Conservation (phyloP, 1,140 invertebrate genomes). For the Hylaeus volcanicus region DNA sequence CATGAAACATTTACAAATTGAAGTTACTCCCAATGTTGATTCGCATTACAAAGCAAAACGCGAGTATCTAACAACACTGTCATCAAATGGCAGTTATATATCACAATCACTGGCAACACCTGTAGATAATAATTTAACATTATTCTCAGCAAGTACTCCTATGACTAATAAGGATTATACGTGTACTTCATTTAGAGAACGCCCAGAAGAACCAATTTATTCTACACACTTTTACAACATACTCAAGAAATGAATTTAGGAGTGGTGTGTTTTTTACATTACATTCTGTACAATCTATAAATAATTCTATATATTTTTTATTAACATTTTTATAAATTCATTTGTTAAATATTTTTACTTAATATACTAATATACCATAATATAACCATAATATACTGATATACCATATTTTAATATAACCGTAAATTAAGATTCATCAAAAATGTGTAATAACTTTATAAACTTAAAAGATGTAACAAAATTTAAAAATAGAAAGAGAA, state of each 20-base stretch:
- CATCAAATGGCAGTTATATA: neutral
- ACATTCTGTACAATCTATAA: neutral
- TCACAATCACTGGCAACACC: neutral
- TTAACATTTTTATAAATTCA: neutral
- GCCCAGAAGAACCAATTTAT: neutral
- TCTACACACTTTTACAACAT: neutral
- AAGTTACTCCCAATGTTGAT: conserved; percentile 44
- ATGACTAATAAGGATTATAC: neutral
- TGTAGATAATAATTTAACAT: neutral
- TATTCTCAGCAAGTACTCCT: neutral
- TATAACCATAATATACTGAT: no score
- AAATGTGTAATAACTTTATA: no score
- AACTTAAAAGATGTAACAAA: no score
- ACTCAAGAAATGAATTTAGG: neutral
- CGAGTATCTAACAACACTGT: neutral
- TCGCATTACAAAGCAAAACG: conserved; percentile 39
- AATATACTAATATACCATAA: neutral
- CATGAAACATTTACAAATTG: conserved; percentile 10
- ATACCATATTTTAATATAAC: no score
- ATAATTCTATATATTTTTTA: neutral
- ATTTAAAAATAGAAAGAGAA: no score
- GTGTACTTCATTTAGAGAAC: neutral
- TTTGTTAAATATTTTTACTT: neutral
- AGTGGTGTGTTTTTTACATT: neutral
- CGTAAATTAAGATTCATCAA: no score